Percentiles rank a stretch among this genome's conserved stretches.
Conservation (phyloP, 2,113 vertebrate species). For the mouse (Mus musculus) region DNA sequence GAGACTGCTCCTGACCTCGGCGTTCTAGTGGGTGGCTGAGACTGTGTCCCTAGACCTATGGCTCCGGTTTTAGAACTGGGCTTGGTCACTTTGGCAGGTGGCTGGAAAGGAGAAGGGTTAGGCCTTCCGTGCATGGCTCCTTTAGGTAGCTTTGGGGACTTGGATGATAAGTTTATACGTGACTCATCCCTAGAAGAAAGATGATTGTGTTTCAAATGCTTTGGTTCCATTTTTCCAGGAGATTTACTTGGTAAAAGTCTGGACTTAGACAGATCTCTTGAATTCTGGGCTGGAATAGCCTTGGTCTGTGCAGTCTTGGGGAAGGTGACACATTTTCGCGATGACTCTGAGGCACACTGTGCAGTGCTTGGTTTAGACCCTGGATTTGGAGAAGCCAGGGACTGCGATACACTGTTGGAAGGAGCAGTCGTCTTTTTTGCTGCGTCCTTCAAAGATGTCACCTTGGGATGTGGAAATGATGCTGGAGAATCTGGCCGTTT, state of each 20-base stretch:
- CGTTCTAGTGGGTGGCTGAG: constrained; percentile 23
- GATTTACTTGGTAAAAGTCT: constrained; percentile 55
- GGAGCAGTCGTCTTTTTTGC: constrained; percentile 76
- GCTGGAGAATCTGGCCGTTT: constrained; percentile 81
- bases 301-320: constrained; percentile 80
- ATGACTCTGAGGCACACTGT: constrained; percentile 84
- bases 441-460: constrained; percentile 73
- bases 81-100: constrained; percentile 72
- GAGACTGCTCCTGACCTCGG: constrained; percentile 22
- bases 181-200: constrained; percentile 60
- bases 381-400: constrained; percentile 65
- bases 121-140: constrained; percentile 49
- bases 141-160: neutral
- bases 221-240: constrained; percentile 54
- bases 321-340: constrained; percentile 88
- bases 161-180: constrained; percentile 6
- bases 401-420: neutral
- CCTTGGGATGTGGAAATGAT: constrained; percentile 29
- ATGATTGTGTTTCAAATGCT: constrained; percentile 67
- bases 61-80: constrained; percentile 61
- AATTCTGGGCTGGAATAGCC: constrained; percentile 20
- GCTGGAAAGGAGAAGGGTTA: constrained; percentile 73
- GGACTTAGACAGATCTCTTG: neutral
- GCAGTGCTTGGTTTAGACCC: constrained; percentile 76
- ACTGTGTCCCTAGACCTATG: neutral